Base-by-base conservation (phyloP, 2,888 invertebrate species). In the Eugnorisma glareosa region DNA sequence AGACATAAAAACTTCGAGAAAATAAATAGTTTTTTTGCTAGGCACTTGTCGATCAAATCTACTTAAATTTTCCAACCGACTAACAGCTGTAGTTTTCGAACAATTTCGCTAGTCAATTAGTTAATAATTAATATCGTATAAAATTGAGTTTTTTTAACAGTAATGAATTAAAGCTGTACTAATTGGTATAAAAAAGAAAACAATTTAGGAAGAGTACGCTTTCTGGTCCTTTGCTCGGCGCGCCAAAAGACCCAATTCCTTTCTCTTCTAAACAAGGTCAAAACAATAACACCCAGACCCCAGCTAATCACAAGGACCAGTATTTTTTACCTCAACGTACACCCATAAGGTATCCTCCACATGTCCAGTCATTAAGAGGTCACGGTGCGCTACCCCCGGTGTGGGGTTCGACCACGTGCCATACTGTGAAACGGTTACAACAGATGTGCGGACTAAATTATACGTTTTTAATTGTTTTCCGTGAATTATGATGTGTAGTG, bases 381-480 rank as follows among this genome's bases (percentile, higher is more conserved):
- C 85, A 84, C 85, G 84, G 85, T 85, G 85, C 77, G 64, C 67
- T 87, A 83, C 89, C 82, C 85, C 21, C 61, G 68, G 76, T 70
- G n/a, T 79, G 76, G 86, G 87, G 86, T 81, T 78, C 78, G 73
- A 79, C 85, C 91, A 86, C 91, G 93, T 92, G 93, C 91, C 93
- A 93, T 93, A 93, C 90, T 93, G 93, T 86, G 82, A 89, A 91
- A 89, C 93, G 92, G 93, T 93, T 93, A 88, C 80, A 77, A 80
- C 90, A 93, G 93, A 91, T 91, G 93, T 92, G 82, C 81, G 79
- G 85, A 84, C 73, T 69, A 88, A 85, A 85, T 86, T 87, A 86
- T 88, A 86, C 86, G 87, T 88, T 88, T 92, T 91, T 93, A 93
- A 93, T 93, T 93, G 93, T 92, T 92, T 90, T 89, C 88, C 61